Evolutionary conservation across 2,113 vertebrate species (phyloP).

Genomic region (Clarias batrachus): DNA sequence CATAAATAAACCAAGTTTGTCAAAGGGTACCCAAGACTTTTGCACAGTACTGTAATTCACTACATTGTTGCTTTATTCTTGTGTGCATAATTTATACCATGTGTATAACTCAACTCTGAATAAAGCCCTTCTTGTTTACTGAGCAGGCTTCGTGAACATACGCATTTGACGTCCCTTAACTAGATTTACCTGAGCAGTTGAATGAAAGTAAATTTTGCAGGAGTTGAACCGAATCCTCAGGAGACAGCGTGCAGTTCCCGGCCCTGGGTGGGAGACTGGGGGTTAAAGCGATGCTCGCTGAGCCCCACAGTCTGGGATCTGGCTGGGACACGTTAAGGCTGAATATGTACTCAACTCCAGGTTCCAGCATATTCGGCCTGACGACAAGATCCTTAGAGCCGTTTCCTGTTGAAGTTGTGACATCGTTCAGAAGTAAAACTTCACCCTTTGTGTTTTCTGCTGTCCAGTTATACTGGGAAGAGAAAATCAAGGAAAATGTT

Average conservation of each 20-base stretch:
- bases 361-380: constrained; percentile 60
- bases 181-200: constrained; percentile 71
- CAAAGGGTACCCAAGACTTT: too few species aligned
- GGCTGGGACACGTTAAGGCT: constrained; percentile 66
- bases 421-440: constrained; percentile 62
- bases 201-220: constrained; percentile 70
- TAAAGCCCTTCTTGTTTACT: background rate
- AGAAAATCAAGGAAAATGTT: background rate
- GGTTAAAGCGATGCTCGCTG: constrained; percentile 59
- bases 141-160: too few species aligned
- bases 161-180: background rate
- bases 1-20: too few species aligned
- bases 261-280: constrained; percentile 64
- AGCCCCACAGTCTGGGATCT: constrained; percentile 61
- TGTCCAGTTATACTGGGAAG: constrained; percentile 72
- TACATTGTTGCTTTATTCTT: background rate
- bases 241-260: constrained; percentile 68
- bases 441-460: constrained; percentile 60
- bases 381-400: constrained; percentile 64
- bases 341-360: constrained; percentile 69
- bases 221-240: constrained; percentile 60
- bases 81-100: background rate
- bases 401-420: constrained; percentile 61
- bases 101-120: background rate
- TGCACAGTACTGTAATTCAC: background rate